Percentiles rank a stretch among this genome's conserved stretches.
phyloP scores from a whole-genome alignment of 2,797 vertebrate species.

The Syngnathus rostellatus region DNA sequence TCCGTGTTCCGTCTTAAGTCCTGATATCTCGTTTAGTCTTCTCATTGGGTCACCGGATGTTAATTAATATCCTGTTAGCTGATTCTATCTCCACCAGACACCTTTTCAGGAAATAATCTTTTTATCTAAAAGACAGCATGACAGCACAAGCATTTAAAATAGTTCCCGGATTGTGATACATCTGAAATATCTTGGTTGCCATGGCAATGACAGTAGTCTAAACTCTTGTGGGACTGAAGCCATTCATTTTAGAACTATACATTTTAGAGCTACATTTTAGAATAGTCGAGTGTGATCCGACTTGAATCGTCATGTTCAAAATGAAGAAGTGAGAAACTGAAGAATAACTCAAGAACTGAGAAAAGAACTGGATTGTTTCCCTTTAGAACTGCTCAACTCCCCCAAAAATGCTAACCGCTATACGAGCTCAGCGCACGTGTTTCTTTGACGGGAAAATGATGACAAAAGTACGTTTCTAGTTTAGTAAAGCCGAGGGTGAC shows the following conservation, averaged over 20 bases:
- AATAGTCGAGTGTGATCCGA: neutral
- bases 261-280: neutral
- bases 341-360: neutral
- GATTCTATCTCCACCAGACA: slow-evolving; percentile 32
- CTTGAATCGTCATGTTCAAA: neutral
- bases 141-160: neutral
- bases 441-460: neutral
- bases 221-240: neutral
- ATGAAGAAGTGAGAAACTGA: neutral
- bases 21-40: slow-evolving; percentile 26
- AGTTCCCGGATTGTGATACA: neutral
- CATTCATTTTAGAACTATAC: neutral
- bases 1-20: slow-evolving; percentile 22
- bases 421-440: no score
- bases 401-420: no score
- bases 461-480: neutral
- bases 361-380: no score
- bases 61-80: slow-evolving; percentile 44
- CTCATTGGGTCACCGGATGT: slow-evolving; percentile 32
- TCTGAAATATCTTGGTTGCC: neutral
- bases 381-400: no score
- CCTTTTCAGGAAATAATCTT: slow-evolving; percentile 1
- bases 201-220: neutral
- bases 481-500: neutral
- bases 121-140: slow-evolving; percentile 12